phyloP scores from a whole-genome alignment of 1,140 invertebrate genomes.

The Scaptodrosophila lebanonensis region DNA sequence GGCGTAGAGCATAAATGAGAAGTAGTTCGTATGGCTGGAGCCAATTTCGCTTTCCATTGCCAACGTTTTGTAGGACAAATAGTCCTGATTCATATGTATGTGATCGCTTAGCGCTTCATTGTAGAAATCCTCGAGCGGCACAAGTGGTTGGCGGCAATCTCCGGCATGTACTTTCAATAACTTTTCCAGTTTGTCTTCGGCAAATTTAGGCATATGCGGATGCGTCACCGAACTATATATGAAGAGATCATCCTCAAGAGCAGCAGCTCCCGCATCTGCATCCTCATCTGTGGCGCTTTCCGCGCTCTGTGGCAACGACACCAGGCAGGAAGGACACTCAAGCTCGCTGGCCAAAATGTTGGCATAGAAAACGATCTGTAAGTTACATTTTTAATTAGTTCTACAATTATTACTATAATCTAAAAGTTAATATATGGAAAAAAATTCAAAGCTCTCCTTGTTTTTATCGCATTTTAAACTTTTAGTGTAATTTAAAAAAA shows the following conservation, averaged over 20 bases:
- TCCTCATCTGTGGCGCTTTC: constrained; percentile 5
- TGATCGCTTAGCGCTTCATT: constrained; percentile 94
- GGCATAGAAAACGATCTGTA: constrained; percentile 91
- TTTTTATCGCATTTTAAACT: too few relatives aligned
- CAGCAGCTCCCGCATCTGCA: constrained; percentile 31
- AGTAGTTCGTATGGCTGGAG: constrained; percentile 79
- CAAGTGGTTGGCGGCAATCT: constrained; percentile 88
- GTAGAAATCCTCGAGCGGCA: constrained; percentile 93
- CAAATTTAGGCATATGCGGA: constrained; percentile 77
- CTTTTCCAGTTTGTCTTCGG: constrained; percentile 80
- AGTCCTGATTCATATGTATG: constrained; percentile 95
- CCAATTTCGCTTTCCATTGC: constrained; percentile 63
- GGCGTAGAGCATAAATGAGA: constrained; percentile 94
- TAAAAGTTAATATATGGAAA: too few relatives aligned
- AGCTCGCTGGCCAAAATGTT: constrained; percentile 88
- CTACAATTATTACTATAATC: too few relatives aligned
- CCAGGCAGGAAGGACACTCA: constrained; percentile 79
- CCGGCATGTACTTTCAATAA: constrained; percentile 85
- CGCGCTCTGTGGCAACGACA: constrained; percentile 11
- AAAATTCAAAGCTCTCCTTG: too few relatives aligned
- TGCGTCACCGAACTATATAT: constrained; percentile 44
- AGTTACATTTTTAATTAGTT: too few relatives aligned
- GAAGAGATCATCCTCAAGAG: constrained; percentile 59
- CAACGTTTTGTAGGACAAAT: constrained; percentile 88
- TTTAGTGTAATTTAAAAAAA: too few relatives aligned